Conservation (phyloP, 2,797 vertebrate species). For the Crenichthys baileyi region DNA sequence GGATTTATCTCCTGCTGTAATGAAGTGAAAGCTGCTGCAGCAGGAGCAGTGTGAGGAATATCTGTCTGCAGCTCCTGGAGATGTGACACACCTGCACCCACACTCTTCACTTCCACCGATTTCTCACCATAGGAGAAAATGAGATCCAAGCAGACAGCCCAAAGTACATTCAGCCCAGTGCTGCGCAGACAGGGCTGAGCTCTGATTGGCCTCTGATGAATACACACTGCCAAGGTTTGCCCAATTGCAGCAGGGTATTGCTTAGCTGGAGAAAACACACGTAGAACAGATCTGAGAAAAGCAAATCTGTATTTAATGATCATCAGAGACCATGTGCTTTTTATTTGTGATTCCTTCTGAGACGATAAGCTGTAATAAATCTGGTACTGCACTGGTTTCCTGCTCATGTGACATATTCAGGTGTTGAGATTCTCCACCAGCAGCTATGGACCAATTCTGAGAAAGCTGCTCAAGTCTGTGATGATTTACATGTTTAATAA, state of each 20-base stretch:
- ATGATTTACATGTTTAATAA: no score
- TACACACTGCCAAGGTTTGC: conserved; percentile 12
- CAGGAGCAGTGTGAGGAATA: neutral
- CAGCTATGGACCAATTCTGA: no score
- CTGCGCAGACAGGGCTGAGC: conserved; percentile 41
- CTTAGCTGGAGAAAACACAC: conserved; percentile 29
- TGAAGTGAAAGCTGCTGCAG: neutral
- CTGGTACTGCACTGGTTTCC: no score
- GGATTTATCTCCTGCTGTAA: neutral
- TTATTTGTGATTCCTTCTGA: no score
- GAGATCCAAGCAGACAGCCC: conserved; percentile 29
- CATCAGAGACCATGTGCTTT: neutral
- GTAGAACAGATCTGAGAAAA: conserved; percentile 15
- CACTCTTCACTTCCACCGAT: conserved; percentile 13
- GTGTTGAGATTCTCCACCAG: no score
- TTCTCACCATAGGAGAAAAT: conserved; percentile 26
- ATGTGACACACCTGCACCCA: neutral
- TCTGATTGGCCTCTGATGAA: conserved; percentile 58
- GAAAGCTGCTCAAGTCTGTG: no score
- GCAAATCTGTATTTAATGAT: neutral
- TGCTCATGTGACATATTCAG: no score
- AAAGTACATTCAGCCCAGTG: conserved; percentile 22
- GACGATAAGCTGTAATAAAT: no score
- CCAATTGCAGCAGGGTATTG: conserved; percentile 47
- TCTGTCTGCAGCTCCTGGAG: no score